Base-by-base conservation (phyloP, 2,797 vertebrate species). In the Heteromormyrus szaboi region DNA sequence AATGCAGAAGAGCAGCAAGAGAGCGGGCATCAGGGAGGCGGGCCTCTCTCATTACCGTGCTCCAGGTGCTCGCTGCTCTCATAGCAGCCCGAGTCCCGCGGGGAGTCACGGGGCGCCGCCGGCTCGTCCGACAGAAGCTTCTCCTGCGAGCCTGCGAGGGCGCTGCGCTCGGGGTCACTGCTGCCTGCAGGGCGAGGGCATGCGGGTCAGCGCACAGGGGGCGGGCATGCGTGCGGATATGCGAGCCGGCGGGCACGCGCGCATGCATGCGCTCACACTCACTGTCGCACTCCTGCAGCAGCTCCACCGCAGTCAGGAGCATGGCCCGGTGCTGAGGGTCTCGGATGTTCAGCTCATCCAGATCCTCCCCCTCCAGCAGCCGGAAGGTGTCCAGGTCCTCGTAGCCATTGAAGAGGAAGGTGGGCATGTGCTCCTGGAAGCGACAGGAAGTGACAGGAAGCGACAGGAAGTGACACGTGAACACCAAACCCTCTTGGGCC, bases 371-470 rank as follows among this genome's bases (percentile, higher is more conserved):
- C 90, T 99, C 98, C 91, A 99, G 95, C 91, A 99, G 93, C 93
- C 99, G 99, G 92, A 99, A 99, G 0, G 98, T 99, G 93, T 99
- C 98, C 93, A 99, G 91, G 92, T 99, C 98, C 94, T 99, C 98
- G 85, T 99, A 99, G 14, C 99, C 99, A 41, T 99, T 99, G 93
- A 99, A 98, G 50, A 99, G 92, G 93, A 99, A 99, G 2, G 99
- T 99, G 65, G 99, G 98, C 98, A 99, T 99, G 93, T 99, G 98
- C 90, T 99, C 98, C 98, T 99, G 92, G 0, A 81, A 0, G 79
- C 11, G 14, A 90, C 76, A 91, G 14, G 90, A 83, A 48, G 68
- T 51, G 29, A 50, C n/a, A n/a, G 92, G 0, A 81, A 0, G 79
- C 11, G 14, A 90, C 76, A 91, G 14, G 90, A 83, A 48, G 68